These are phyloP conservation scores for Gila orcuttii DNA, from an alignment of 2,113 vertebrate species.

Conservation along the genomic window DNA sequence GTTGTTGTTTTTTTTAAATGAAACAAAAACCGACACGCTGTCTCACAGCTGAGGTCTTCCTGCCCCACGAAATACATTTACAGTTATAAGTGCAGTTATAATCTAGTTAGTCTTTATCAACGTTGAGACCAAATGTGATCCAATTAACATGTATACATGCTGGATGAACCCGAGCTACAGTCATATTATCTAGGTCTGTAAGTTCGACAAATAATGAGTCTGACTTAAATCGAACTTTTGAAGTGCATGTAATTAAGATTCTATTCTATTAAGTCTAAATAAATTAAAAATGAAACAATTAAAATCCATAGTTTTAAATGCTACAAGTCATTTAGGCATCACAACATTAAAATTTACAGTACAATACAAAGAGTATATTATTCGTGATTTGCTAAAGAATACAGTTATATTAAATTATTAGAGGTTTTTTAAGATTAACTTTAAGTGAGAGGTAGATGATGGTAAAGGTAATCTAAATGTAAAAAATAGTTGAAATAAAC, in stretches of 20 bases:
- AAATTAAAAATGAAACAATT: not conserved
- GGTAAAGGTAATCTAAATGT: not conserved
- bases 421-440: not conserved
- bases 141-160: not conserved
- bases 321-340: not conserved
- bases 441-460: not conserved
- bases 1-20: not conserved
- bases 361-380: not conserved
- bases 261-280: not conserved
- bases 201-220: no score
- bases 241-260: no score
- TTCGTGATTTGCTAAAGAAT: not conserved
- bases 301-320: not conserved
- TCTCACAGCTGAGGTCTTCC: conserved; percentile 8
- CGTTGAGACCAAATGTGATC: not conserved
- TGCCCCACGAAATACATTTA: not conserved
- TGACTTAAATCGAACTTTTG: no score
- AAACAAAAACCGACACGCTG: not conserved
- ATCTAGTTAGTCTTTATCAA: not conserved
- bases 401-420: not conserved
- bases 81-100: not conserved
- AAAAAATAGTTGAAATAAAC: not conserved
- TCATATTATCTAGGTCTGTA: not conserved
- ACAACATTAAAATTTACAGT: not conserved
- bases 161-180: not conserved